Evolutionary conservation across 2,888 invertebrate species (phyloP).

Genomic region (Pterostichus madidus): DNA sequence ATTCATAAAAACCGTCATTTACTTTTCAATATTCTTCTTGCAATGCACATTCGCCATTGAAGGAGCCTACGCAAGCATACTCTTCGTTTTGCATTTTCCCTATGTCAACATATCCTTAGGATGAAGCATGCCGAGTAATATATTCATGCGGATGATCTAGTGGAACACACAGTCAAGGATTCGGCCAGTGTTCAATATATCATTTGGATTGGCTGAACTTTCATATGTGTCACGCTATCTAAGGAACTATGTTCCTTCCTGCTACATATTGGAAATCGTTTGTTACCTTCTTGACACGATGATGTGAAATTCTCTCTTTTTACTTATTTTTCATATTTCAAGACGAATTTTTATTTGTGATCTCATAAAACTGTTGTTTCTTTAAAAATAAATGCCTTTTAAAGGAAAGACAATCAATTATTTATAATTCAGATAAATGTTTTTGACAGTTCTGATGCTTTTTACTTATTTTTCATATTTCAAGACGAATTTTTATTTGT

Average conservation of each 20-base stretch:
- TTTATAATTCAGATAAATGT: slow-evolving; percentile 11
- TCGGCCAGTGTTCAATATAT: slow-evolving; percentile 38
- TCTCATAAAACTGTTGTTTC: background rate
- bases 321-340: background rate
- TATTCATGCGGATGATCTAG: slow-evolving; percentile 4
- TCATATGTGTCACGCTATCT: slow-evolving; percentile 49
- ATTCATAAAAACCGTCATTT: background rate
- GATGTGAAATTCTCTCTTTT: slow-evolving; percentile 13
- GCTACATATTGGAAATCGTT: slow-evolving; percentile 55
- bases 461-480: background rate
- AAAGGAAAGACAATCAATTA: slow-evolving; percentile 22
- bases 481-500: background rate
- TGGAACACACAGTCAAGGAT: slow-evolving; percentile 3
- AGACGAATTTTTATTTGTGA: background rate
- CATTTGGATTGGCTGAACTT: slow-evolving; percentile 53
- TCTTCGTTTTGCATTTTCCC: background rate
- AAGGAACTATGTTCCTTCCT: slow-evolving; percentile 35
- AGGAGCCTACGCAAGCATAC: background rate
- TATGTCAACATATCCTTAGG: slow-evolving; percentile 1
- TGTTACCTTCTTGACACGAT: slow-evolving; percentile 43
- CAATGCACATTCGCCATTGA: background rate
- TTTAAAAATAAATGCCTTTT: background rate
- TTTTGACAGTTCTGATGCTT: background rate
- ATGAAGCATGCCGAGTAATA: background rate
- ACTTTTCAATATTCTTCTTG: background rate